These are phyloP conservation scores for Eupelmus urozonus DNA, from an alignment of 2,888 invertebrate genomes.

Conservation along the genomic window DNA sequence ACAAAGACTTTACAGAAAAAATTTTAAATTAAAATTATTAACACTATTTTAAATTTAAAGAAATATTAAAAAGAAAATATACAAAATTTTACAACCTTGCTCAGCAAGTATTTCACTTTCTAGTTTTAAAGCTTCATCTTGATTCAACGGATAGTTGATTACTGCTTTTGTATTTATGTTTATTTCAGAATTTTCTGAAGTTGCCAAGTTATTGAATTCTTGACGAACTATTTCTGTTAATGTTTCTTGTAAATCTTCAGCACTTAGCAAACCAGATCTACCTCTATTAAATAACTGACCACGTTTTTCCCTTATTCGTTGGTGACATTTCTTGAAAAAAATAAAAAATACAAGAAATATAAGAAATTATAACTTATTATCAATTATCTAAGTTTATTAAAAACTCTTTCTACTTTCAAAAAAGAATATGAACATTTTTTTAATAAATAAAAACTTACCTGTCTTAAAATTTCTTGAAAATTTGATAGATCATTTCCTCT, in stretches of 20 bases:
- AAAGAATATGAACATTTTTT: no score
- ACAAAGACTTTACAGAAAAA: neutral
- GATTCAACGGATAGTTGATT: slow-evolving; percentile 29
- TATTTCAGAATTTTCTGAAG: slow-evolving; percentile 49
- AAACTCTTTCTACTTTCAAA: no score
- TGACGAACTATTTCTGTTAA: slow-evolving; percentile 69
- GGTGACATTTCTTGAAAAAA: slow-evolving; percentile 68
- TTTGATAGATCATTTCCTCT: no score
- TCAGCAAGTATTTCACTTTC: slow-evolving; percentile 49
- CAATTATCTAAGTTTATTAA: no score
- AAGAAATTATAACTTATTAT: no score
- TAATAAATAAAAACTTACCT: no score
- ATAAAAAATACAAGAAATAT: slow-evolving; percentile 27
- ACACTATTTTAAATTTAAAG: no score
- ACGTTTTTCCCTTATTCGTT: slow-evolving; percentile 70
- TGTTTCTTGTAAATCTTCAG: slow-evolving; percentile 63
- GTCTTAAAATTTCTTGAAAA: no score
- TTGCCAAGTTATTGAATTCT: slow-evolving; percentile 69
- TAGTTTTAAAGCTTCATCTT: slow-evolving; percentile 41
- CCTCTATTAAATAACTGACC: slow-evolving; percentile 67
- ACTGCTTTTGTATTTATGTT: neutral
- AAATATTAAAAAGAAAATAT: no score
- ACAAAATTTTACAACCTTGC: no score
- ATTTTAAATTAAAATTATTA: no score
- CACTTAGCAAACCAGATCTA: slow-evolving; percentile 64